These are phyloP conservation scores for Venustoraphidia nigricollis DNA, from an alignment of 2,888 invertebrate species.

Conservation along the genomic window DNA sequence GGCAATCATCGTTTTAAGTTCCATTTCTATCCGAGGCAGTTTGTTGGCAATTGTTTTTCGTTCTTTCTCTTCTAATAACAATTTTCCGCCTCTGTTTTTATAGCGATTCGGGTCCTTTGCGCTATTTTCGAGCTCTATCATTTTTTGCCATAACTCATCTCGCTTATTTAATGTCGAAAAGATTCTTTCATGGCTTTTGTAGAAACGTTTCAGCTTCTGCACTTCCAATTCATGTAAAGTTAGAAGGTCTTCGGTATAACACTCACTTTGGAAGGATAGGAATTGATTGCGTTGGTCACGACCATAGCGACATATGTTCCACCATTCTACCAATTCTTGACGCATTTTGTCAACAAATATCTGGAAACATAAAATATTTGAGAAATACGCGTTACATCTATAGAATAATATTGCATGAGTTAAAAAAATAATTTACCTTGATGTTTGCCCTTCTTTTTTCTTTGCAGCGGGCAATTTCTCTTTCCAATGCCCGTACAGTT, in stretches of 20 bases:
- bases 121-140: slow-evolving; percentile 57
- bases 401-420: slow-evolving; percentile 3
- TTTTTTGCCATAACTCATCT: slow-evolving; percentile 55
- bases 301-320: slow-evolving; percentile 63
- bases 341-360: slow-evolving; percentile 50
- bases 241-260: slow-evolving; percentile 66
- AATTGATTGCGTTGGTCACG: slow-evolving; percentile 44
- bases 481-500: slow-evolving; percentile 39
- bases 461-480: slow-evolving; percentile 62
- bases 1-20: slow-evolving; percentile 37
- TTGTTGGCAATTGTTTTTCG: slow-evolving; percentile 57
- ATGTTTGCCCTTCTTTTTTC: slow-evolving; percentile 62
- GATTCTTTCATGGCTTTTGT: slow-evolving; percentile 48
- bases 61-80: slow-evolving; percentile 75
- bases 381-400: slow-evolving; percentile 6
- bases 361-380: slow-evolving; percentile 20
- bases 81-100: slow-evolving; percentile 75
- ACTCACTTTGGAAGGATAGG: slow-evolving; percentile 44
- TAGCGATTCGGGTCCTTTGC: slow-evolving; percentile 69
- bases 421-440: slow-evolving; percentile 25
- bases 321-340: slow-evolving; percentile 52
- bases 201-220: slow-evolving; percentile 47
- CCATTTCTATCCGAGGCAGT: slow-evolving; percentile 58
- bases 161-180: slow-evolving; percentile 50
- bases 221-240: slow-evolving; percentile 65